Conservation (phyloP, 1,140 invertebrate species). For the Apis laboriosa region DNA sequence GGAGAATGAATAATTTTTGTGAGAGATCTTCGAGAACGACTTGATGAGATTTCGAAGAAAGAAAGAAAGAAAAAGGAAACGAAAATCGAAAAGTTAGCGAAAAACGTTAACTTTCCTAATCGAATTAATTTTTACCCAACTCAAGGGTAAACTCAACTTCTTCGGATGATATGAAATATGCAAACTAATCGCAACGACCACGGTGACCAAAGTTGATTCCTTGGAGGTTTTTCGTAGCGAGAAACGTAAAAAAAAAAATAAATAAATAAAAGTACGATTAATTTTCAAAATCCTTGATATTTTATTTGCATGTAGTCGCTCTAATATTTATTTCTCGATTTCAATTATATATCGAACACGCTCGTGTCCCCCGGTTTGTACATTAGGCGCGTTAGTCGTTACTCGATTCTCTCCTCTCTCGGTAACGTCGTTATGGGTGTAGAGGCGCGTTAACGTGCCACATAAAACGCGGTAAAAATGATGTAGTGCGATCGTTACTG, state of each 20-base stretch:
- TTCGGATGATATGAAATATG: neutral
- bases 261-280: neutral
- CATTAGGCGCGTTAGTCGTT: neutral
- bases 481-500: neutral
- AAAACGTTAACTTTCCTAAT: too few species aligned
- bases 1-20: too few species aligned
- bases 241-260: too few species aligned
- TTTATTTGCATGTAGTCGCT: too few species aligned
- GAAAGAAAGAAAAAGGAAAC: neutral
- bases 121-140: neutral
- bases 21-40: too few species aligned
- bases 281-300: neutral
- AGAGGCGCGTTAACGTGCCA: neutral
- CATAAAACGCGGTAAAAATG: conserved; percentile 10
- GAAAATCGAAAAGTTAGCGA: too few species aligned
- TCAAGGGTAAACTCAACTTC: neutral
- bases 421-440: conserved; percentile 3
- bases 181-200: neutral
- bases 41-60: too few species aligned
- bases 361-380: neutral
- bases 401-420: neutral
- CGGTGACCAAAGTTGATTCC: neutral
- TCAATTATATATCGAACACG: neutral
- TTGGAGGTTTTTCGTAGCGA: neutral
- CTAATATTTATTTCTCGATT: neutral